A percentile compares a stretch with the other conserved stretches of the same genome.
Conservation (phyloP, 1,140 invertebrate genomes). For the Drosophila arizonae region DNA sequence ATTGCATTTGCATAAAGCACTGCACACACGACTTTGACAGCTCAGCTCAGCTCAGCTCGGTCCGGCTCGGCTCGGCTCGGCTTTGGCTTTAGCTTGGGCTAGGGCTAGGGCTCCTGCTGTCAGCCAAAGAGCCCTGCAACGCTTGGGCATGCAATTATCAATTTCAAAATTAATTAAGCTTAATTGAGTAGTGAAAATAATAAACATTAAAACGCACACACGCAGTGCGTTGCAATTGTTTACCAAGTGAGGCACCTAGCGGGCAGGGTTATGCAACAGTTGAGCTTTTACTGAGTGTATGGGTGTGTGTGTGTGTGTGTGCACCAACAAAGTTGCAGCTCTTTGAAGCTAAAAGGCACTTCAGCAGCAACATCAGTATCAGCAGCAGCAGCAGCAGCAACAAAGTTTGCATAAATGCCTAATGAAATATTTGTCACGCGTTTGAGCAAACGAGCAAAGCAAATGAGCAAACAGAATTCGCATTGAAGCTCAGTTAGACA, state of each 20-base stretch:
- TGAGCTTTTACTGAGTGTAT: constrained; percentile 9
- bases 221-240: constrained; percentile 35
- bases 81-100: background rate
- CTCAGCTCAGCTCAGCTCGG: background rate
- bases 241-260: constrained; percentile 21
- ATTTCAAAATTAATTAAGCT: constrained; percentile 81
- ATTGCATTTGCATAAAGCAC: constrained; percentile 81
- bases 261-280: constrained; percentile 12
- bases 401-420: constrained; percentile 70
- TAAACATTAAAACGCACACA: constrained; percentile 61
- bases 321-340: constrained; percentile 50
- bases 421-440: constrained; percentile 80
- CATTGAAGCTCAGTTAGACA: constrained; percentile 34
- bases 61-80: background rate
- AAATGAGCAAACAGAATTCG: constrained; percentile 73
- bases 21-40: constrained; percentile 25
- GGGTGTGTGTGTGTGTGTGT: background rate
- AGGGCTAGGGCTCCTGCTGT: constrained; percentile 12
- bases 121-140: constrained; percentile 46
- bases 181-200: constrained; percentile 81
- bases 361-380: constrained; percentile 20
- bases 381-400: constrained; percentile 36
- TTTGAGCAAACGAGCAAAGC: constrained; percentile 59
- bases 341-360: constrained; percentile 53
- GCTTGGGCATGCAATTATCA: constrained; percentile 65